Base-by-base conservation (phyloP, 2,113 vertebrate genomes). In the Callocephalon fimbriatum region DNA sequence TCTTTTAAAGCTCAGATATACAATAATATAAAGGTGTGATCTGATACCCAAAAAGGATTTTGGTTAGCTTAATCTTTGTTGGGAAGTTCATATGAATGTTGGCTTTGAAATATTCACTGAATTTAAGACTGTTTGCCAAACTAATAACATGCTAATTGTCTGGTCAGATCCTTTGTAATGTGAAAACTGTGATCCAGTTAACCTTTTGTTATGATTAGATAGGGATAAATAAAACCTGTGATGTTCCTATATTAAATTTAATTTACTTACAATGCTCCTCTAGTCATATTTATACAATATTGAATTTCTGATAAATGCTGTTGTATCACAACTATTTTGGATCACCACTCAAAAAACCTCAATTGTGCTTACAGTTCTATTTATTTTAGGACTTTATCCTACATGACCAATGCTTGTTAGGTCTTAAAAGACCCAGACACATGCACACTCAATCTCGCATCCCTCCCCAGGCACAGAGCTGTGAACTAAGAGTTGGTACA, bases 181-280 rank as follows among this genome's bases (percentile, higher is more conserved):
- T 89, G 54, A 77, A 91, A 96, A 81, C 92, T 83, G 85, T 83
- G 73, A 92, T 95, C 78, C 87, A 88, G 73, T 95, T 95, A 95
- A 62, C 58, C 56, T 90, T 92, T n/a, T 7, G 5, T 61, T 72
- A 86, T 77, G 82, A 86, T 71, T 94, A 79, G 66, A 81, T 35
- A 87, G 79, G 61, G 66, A 86, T 94, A 89, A 93, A 82, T 90
- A 81, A 83, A 95, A 8, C 2, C 53, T 26, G 37, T 31, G 38
- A 74, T 73, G 96, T 95, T 91, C 92, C 48, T 92, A 3, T 75
- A 54, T 50, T 93, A 86, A 86, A 90, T 92, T 93, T 85, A 63
- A 91, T 81, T 61, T 73, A 72, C 95, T 61, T 80, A 62, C 16
- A 51, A 6, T 48, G 8, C 22, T 90, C 77, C 32, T 35, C 5